These are phyloP conservation scores for Falco columbarius DNA, from an alignment of 2,797 vertebrate species.

Conservation along the genomic window DNA sequence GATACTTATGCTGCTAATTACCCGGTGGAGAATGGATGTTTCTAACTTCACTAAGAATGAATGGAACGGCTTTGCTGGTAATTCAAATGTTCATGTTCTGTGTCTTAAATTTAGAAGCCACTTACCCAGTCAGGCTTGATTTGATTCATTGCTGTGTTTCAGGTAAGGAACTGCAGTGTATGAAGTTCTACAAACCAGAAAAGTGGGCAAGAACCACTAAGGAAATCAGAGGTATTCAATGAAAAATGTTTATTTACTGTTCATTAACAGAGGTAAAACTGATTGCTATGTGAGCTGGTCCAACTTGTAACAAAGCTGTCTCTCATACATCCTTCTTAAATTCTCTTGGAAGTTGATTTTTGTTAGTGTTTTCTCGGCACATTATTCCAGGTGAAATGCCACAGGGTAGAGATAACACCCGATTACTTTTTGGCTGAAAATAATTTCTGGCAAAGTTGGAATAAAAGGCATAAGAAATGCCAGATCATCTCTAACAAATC, in stretches of 20 bases:
- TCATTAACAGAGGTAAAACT: neutral
- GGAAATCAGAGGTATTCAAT: neutral
- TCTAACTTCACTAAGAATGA: neutral
- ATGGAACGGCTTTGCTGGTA: neutral
- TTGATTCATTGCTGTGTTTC: neutral
- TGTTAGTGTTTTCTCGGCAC: neutral
- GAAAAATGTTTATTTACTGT: neutral
- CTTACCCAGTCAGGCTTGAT: neutral
- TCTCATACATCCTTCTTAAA: neutral
- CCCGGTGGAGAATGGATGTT: neutral
- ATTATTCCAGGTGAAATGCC: neutral
- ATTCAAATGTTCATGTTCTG: neutral
- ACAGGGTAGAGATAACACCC: neutral
- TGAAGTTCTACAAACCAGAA: neutral
- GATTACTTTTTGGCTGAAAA: conserved; percentile 53
- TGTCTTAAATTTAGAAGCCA: neutral
- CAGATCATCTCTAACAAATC: conserved; percentile 60
- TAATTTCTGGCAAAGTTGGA: conserved; percentile 21
- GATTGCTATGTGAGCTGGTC: neutral
- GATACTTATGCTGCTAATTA: neutral
- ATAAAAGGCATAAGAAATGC: neutral
- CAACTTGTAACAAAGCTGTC: neutral
- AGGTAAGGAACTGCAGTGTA: neutral
- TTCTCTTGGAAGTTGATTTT: neutral
- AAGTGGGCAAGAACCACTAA: neutral